A percentile compares a stretch with the other conserved stretches of the same genome.
These are phyloP conservation scores for Cerastis leucographa DNA, from an alignment of 2,888 invertebrate species.

Conservation along the genomic window DNA sequence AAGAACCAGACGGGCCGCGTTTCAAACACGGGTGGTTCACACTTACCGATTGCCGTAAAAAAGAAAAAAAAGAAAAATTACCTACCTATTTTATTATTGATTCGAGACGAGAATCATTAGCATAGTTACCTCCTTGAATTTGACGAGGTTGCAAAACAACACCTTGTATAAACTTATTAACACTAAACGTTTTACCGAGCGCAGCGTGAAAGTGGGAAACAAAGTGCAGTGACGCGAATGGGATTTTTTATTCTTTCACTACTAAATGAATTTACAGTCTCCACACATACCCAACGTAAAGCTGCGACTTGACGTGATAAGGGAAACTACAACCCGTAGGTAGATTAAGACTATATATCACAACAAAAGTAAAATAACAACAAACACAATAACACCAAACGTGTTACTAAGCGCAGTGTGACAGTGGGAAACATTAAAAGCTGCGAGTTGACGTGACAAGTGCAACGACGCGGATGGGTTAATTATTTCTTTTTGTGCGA, in stretches of 20 bases:
- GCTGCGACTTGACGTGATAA: slow-evolving; percentile 30
- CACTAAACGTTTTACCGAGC: not conserved
- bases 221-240: slow-evolving; percentile 55
- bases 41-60: no score
- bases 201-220: slow-evolving; percentile 20
- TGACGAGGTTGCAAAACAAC: no score
- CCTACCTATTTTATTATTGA: no score
- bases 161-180: no score
- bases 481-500: slow-evolving; percentile 88
- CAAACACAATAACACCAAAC: slow-evolving; percentile 1
- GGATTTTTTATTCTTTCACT: not conserved
- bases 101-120: no score
- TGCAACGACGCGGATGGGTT: slow-evolving; percentile 78
- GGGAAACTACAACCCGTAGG: not conserved
- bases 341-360: not conserved
- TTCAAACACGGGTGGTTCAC: no score
- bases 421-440: slow-evolving; percentile 60
- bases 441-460: slow-evolving; percentile 73
- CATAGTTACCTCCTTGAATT: no score
- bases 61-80: no score
- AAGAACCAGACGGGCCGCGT: no score
- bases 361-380: not conserved
- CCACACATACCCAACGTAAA: not conserved
- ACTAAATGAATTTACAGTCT: not conserved
- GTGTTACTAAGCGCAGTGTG: slow-evolving; percentile 20